Evolutionary conservation across 2,888 invertebrate genomes (phyloP), one percentile per base, ranked within the genome.

Genomic region (Drosophila helvetica): DNA sequence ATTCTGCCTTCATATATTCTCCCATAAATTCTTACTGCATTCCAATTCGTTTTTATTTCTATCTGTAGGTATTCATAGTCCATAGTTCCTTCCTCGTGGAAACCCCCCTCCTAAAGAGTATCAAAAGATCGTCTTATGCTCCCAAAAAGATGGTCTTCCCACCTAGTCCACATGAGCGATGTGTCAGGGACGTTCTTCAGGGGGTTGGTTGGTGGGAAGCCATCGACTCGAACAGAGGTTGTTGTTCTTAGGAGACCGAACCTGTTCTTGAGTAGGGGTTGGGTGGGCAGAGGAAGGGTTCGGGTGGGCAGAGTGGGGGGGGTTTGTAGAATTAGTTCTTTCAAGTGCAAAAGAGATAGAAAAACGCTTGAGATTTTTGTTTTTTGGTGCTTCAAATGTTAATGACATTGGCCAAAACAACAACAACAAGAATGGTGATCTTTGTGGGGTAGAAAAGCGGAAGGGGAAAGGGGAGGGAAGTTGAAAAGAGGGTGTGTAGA

Each of bases 311-410:
- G 19, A n/a, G 48, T 8, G 27, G 27, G 2, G 51, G 45, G 42
- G 42, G 50, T 17, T 30, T 15, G 19, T 47, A 54, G 45, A 42
- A 38, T 9, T 43, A n/a, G 19, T 38, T 48, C 47, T 18, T 33
- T 51, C 22, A 38, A 15, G 64, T 51, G 53, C 25, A 50, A 78
- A 54, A 33, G 69, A 61, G 73, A 73, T 7, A 30, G 67, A 70
- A 78, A 69, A 81, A 69, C 66, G 75, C 77, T 65, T n/a, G 48
- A 43, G 60, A 33, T 38, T 17, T 15, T 15, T 15, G 2, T 27
- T 30, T 30, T 30, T n/a, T 38, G 6, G 56, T 64, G 59, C 57
- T 66, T 46, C 6, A 68, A 74, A 73, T 74, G 74, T 68, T 74
- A 74, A 73, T 73, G 68, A 73, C 68, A 64, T 64, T 59, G 68